Evolutionary conservation across 2,797 vertebrate genomes (phyloP).

Genomic region (Harpagifer antarcticus): DNA sequence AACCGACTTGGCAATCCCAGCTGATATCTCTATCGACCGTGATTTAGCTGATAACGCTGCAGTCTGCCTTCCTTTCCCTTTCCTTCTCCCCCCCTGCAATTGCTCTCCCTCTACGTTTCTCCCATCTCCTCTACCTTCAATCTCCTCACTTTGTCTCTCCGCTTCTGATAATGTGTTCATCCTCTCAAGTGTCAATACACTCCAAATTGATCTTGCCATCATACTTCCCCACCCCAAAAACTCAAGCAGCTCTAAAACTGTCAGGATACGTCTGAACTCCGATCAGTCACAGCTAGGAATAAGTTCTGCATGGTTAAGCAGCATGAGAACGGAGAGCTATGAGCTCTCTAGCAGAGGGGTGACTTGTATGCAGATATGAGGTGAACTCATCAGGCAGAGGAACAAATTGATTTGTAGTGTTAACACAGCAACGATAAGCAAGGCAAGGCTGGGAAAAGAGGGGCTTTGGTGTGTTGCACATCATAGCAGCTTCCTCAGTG

Average conservation of each 20-base stretch:
- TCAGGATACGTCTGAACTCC: slow-evolving; percentile 63
- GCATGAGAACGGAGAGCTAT: slow-evolving; percentile 59
- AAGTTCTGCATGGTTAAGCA: slow-evolving; percentile 75
- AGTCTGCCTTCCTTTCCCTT: slow-evolving; percentile 39
- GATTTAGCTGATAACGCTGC: slow-evolving; percentile 84
- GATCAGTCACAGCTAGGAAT: slow-evolving; percentile 67
- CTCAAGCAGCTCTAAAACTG: slow-evolving; percentile 48
- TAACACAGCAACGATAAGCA: slow-evolving; percentile 38
- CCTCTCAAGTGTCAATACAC: slow-evolving; percentile 58
- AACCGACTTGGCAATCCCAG: slow-evolving; percentile 82
- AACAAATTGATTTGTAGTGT: slow-evolving; percentile 58
- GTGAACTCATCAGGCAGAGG: slow-evolving; percentile 44
- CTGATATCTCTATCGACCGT: slow-evolving; percentile 87
- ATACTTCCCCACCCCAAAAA: slow-evolving; percentile 19
- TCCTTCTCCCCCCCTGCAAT: slow-evolving; percentile 33
- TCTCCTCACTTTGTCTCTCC: slow-evolving; percentile 32
- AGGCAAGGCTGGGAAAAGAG: slow-evolving; percentile 22
- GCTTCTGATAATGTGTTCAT: slow-evolving; percentile 48
- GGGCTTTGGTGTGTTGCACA: slow-evolving; percentile 51
- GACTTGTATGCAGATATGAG: slow-evolving; percentile 69
- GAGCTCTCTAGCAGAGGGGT: slow-evolving; percentile 56
- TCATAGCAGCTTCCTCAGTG: slow-evolving; percentile 34
- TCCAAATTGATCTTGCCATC: slow-evolving; percentile 56
- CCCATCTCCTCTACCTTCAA: slow-evolving; percentile 28
- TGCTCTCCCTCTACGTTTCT: slow-evolving; percentile 29